Base-by-base conservation (phyloP, 2,113 vertebrate species). In the Ameiurus melas region DNA sequence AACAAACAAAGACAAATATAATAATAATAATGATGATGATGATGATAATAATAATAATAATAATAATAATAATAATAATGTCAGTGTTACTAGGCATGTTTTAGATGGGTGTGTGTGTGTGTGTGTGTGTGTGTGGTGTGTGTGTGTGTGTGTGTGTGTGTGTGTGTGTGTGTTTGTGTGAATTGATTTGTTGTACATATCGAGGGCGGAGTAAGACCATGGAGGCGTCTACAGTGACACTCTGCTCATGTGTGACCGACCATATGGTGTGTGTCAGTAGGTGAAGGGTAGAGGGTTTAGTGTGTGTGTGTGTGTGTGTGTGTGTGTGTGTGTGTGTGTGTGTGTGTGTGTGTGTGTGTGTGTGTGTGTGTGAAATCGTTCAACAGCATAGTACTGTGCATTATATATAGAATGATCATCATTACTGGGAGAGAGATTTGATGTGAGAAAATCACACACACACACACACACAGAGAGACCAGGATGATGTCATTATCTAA, bases 231-330 rank as follows among this genome's bases (percentile, higher is more conserved):
- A 47, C 55, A 83, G 80, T 87, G 86, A 83, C 86, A 87, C 80
- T 71, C 30, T 36, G 43, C 79, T 87, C 80, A 87, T 81, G 79
- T 83, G 57, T 47, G 62, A 47, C 86, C 86, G 51, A 47, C 86
- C 86, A 87, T 87, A 87, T 87, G 86, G 66, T 83, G 86, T 83
- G 57, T 83, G 55, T 87, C 86, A 87, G 53, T 47, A 81, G 64
- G 51, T 87, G 78, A n/a, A 55, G 53, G 39, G 64, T 39, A 64
- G 62, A 30, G 8, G 39, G 58, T 39, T 84, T 22, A 30, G n/a
- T 71, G 68, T 62, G 30, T 66, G 82, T 53, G 57, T 84, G 58
- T 55, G 64, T 68, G 77, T 66, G 43, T 51, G 73, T 64, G 79
- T 83, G 79, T 83, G 86, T 83, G 57, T 83, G 53, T 87, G 43